Evolutionary conservation across 2,113 vertebrate species (phyloP).

Genomic region (Speoplatyrhinus poulsoni): DNA sequence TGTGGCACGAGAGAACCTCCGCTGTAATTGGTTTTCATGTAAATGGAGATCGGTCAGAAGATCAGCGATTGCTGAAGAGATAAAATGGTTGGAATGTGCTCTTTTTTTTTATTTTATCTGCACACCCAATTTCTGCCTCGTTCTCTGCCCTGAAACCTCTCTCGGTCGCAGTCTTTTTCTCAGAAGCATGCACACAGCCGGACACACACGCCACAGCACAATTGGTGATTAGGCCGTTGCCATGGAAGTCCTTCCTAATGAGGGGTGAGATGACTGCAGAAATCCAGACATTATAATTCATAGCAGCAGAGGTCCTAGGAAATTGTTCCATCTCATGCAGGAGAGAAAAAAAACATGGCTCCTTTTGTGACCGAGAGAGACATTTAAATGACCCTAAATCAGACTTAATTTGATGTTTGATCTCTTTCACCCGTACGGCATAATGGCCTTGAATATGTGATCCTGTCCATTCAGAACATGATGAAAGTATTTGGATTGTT

Average conservation of each 20-base stretch:
- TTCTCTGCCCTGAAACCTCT: too few relatives aligned
- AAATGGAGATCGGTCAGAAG: conserved; percentile 66
- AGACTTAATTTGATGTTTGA: conserved; percentile 74
- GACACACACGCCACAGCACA: neutral
- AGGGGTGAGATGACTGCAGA: conserved; percentile 55
- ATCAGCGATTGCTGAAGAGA: conserved; percentile 44
- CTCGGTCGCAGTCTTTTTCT: neutral
- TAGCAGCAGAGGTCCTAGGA: conserved; percentile 40
- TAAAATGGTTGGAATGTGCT: conserved; percentile 15
- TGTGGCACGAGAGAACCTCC: conserved; percentile 30
- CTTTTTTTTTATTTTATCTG: neutral
- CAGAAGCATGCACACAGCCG: neutral
- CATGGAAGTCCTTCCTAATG: conserved; percentile 60
- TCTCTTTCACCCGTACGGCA: conserved; percentile 60
- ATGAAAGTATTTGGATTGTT: conserved; percentile 57
- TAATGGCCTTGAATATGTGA: conserved; percentile 62
- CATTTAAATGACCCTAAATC: conserved; percentile 69
- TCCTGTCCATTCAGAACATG: conserved; percentile 50
- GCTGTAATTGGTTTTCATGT: conserved; percentile 70
- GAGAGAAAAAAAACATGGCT: conserved; percentile 31
- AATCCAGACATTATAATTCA: conserved; percentile 63
- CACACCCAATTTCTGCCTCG: too few relatives aligned
- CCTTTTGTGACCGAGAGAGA: conserved; percentile 58
- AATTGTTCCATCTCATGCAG: conserved; percentile 48
- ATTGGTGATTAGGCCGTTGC: conserved; percentile 50